Evolutionary conservation across 2,888 invertebrate species (phyloP).

Genomic region (Anthrax anthrax): DNA sequence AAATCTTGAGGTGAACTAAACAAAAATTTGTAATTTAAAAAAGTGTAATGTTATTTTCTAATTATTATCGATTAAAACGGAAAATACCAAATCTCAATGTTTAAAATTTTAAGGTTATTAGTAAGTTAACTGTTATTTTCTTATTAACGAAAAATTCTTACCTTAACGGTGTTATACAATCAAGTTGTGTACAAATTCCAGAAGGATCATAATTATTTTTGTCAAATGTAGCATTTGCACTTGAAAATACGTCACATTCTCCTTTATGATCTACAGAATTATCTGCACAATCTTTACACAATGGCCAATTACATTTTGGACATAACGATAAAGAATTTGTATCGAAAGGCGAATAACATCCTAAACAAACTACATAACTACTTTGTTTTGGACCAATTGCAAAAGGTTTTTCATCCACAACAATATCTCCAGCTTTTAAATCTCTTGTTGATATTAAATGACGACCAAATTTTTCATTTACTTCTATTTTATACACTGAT

Average conservation of each 20-base stretch:
- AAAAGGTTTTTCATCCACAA: conserved; percentile 58
- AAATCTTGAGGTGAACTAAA: no score
- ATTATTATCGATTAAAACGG: no score
- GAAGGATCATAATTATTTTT: conserved; percentile 41
- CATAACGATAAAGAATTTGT: conserved; percentile 38
- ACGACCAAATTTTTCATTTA: conserved; percentile 51
- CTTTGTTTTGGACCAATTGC: conserved; percentile 66
- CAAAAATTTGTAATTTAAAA: no score
- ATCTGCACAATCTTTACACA: conserved; percentile 38
- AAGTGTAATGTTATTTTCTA: no score
- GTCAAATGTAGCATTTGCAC: conserved; percentile 45
- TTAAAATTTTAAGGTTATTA: no score
- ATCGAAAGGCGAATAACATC: conserved; percentile 53
- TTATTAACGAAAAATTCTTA: conserved; percentile 32
- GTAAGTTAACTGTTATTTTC: no score
- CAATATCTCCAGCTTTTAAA: conserved; percentile 54
- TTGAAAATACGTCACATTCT: conserved; percentile 53
- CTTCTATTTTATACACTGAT: conserved; percentile 11
- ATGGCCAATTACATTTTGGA: conserved; percentile 55
- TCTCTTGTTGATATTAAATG: conserved; percentile 52
- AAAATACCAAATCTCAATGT: no score
- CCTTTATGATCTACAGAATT: conserved; percentile 39
- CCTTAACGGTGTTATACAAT: conserved; percentile 69
- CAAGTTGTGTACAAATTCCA: conserved; percentile 51
- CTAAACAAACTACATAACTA: conserved; percentile 55